A percentile compares a stretch with the other conserved stretches of the same genome.
Conservation (phyloP, 2,797 vertebrate species). For the Myotis pilosus region DNA sequence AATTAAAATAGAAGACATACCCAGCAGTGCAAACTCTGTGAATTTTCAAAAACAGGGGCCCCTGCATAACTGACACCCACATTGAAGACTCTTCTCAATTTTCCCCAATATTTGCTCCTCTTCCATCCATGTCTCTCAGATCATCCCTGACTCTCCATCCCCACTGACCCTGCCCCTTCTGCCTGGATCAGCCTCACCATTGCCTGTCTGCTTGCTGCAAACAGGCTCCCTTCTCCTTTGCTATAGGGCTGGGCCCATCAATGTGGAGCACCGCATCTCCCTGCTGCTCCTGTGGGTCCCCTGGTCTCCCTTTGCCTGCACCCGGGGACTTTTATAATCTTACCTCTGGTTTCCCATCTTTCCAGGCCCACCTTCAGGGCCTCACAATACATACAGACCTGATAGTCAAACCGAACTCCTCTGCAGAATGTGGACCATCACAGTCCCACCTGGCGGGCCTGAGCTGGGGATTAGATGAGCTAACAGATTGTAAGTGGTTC, state of each 20-base stretch:
- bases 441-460: rapidly evolving
- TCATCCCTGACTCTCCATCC: not conserved
- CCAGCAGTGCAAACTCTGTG: rapidly evolving
- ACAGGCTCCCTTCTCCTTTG: not conserved
- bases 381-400: not conserved
- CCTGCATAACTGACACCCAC: not conserved
- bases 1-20: not conserved
- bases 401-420: not conserved
- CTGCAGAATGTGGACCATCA: not conserved
- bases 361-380: not conserved
- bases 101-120: not conserved
- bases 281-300: not conserved
- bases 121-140: not conserved
- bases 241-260: not conserved
- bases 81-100: not conserved
- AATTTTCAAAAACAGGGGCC: not conserved
- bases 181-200: too few relatives aligned
- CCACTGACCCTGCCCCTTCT: rapidly evolving
- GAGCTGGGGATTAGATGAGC: not conserved
- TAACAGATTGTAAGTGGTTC: not conserved
- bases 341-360: not conserved
- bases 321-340: not conserved
- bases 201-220: not conserved
- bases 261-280: not conserved
- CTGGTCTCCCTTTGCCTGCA: not conserved